Evolutionary conservation across 2,797 vertebrate genomes (phyloP).

Genomic region (Malurus splendens): DNA sequence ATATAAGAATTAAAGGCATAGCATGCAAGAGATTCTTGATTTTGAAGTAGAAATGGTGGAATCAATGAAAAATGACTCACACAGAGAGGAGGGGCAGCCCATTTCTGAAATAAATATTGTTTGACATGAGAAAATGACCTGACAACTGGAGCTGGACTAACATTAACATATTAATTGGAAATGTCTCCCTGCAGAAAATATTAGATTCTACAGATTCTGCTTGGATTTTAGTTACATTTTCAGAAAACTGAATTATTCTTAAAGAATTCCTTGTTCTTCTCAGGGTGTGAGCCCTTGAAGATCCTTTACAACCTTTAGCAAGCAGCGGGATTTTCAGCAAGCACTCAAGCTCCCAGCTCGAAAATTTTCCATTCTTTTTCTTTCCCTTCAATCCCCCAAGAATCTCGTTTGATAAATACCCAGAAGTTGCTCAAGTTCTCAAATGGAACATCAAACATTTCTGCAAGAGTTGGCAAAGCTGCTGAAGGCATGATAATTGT

Average conservation of each 20-base stretch:
- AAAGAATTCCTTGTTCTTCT: neutral
- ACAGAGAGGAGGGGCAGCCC: accelerated
- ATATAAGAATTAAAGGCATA: neutral
- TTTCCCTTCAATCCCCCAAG: neutral
- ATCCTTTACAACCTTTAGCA: neutral
- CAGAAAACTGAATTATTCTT: neutral
- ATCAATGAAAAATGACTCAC: neutral
- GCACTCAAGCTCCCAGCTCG: neutral
- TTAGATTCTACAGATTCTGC: neutral
- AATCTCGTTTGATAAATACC: neutral
- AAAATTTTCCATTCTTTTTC: neutral
- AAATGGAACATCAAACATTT: neutral
- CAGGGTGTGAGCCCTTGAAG: neutral
- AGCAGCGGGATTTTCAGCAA: neutral
- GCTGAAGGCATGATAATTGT: neutral
- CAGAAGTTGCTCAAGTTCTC: neutral
- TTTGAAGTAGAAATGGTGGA: neutral
- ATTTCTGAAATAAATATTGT: neutral
- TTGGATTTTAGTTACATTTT: neutral
- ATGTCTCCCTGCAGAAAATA: neutral
- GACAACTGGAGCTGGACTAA: neutral
- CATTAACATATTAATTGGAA: neutral
- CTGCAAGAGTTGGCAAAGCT: neutral
- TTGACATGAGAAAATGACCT: neutral
- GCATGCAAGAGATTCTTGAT: neutral